Percentiles rank a stretch among this genome's conserved stretches.
Conservation (phyloP, 1,140 invertebrate species). For the Neuroterus valhalla region DNA sequence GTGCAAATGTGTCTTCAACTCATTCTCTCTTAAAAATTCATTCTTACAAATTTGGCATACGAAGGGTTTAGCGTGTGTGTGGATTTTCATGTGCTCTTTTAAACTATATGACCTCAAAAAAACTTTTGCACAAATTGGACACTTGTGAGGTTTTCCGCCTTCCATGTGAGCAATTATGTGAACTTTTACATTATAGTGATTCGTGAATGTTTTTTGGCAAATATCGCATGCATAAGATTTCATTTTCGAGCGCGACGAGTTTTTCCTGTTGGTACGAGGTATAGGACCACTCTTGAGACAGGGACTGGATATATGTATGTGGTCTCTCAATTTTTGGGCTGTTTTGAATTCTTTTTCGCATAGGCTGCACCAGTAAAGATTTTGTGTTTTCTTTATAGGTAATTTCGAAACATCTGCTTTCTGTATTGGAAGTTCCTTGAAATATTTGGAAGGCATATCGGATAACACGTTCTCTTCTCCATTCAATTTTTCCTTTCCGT, state of each 20-base stretch:
- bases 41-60: not conserved
- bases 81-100: not conserved
- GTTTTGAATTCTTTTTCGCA: too few relatives aligned
- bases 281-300: too few relatives aligned
- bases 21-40: not conserved
- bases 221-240: not conserved
- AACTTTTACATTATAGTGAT: not conserved
- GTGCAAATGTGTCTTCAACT: not conserved
- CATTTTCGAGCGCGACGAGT: not conserved
- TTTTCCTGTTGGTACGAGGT: too few relatives aligned
- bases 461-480: too few relatives aligned
- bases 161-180: not conserved
- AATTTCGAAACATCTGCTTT: too few relatives aligned
- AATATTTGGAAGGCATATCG: too few relatives aligned
- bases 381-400: too few relatives aligned
- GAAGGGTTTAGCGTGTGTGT: not conserved
- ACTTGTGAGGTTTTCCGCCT: not conserved
- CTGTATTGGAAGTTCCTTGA: too few relatives aligned
- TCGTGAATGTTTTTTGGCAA: not conserved
- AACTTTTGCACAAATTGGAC: not conserved
- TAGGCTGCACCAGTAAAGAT: too few relatives aligned
- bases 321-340: too few relatives aligned
- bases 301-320: too few relatives aligned
- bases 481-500: too few relatives aligned
- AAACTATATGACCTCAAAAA: not conserved